Evolutionary conservation across 2,113 vertebrate genomes (phyloP).

Genomic region (Grallaria varia): DNA sequence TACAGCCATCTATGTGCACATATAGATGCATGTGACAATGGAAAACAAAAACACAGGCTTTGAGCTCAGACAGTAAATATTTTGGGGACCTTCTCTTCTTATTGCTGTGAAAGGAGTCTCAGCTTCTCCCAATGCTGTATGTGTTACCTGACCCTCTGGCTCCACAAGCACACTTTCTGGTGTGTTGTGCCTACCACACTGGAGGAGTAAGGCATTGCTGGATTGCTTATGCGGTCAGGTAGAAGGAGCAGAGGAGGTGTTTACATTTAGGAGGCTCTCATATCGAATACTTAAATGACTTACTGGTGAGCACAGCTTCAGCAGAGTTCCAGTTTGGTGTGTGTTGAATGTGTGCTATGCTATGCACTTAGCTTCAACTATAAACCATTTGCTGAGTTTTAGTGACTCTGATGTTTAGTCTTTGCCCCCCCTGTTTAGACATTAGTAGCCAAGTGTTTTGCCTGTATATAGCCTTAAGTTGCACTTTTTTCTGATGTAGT

Average conservation of each 20-base stretch:
- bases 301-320: background rate
- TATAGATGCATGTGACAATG: background rate
- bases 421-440: background rate
- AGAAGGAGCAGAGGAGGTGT: background rate
- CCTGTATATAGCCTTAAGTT: background rate
- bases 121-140: accelerated
- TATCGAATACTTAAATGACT: background rate
- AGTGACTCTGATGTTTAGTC: constrained; percentile 31
- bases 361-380: background rate
- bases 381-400: constrained; percentile 9
- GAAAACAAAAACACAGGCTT: background rate
- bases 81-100: background rate
- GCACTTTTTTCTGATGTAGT: background rate
- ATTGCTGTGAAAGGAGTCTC: background rate
- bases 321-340: background rate
- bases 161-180: background rate
- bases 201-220: background rate
- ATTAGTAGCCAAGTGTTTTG: constrained; percentile 43
- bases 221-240: background rate
- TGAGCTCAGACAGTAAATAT: background rate
- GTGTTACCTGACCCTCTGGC: background rate
- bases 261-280: background rate
- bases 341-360: background rate
- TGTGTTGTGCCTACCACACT: accelerated
- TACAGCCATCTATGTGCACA: background rate